phyloP scores from a whole-genome alignment of 2,888 invertebrate genomes.

The Anagyrus pseudococci region DNA sequence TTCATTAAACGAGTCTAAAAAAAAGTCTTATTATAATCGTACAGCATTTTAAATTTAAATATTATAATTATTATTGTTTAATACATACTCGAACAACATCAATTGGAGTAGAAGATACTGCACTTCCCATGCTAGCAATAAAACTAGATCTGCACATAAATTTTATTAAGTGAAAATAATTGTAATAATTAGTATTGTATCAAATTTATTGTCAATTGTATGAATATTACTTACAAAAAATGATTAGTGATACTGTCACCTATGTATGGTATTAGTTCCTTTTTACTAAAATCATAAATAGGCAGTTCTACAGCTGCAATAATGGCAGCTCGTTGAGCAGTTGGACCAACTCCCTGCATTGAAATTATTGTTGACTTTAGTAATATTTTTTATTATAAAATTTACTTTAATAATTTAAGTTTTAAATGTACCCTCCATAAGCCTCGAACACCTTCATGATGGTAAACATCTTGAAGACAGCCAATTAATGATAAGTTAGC shows the following conservation, averaged over 20 bases:
- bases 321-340: constrained; percentile 90
- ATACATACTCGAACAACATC: constrained; percentile 87
- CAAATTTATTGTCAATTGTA: constrained; percentile 1
- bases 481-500: constrained; percentile 66
- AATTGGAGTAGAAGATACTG: constrained; percentile 91
- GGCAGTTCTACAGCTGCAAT: constrained; percentile 95
- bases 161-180: constrained; percentile 50
- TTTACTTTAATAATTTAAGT: neutral
- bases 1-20: constrained; percentile 91
- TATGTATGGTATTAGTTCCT: constrained; percentile 71
- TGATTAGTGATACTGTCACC: constrained; percentile 87
- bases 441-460: constrained; percentile 82
- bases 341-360: constrained; percentile 84
- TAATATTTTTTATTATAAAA: constrained; percentile 20
- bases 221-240: constrained; percentile 72
- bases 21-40: constrained; percentile 10
- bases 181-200: constrained; percentile 1
- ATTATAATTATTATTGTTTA: constrained; percentile 5
- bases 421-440: constrained; percentile 77
- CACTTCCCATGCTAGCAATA: constrained; percentile 90
- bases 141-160: constrained; percentile 91
- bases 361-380: constrained; percentile 23
- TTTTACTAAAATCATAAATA: constrained; percentile 90
- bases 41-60: neutral
- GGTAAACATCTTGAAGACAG: constrained; percentile 85